Evolutionary conservation across 2,113 vertebrate species (phyloP), one percentile per base, ranked within the genome.

Genomic region (Dasyornis broadbenti): DNA sequence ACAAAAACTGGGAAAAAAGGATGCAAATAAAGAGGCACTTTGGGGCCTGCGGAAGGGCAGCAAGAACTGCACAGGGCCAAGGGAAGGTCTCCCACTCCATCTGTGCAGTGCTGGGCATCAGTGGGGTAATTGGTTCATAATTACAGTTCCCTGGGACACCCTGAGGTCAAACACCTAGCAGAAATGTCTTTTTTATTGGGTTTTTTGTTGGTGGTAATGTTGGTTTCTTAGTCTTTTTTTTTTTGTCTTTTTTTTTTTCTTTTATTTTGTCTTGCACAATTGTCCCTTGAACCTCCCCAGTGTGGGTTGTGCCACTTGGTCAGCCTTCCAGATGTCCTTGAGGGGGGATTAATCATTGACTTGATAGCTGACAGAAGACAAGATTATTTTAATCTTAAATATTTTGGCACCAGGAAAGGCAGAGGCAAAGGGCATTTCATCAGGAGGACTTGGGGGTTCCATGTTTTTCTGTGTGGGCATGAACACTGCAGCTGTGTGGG

Each of bases 241-340:
- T 26, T 66, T n/a, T 11, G 24, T 69, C 78, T 27, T 54, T 50
- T 60, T 23, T 66, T 13, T 2, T 3, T 2, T 5, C 3, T 35
- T 66, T 65, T 37, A 63, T 39, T 68, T 52, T 20, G 16, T 53
- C 44, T 89, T 89, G 75, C 3, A 4, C 23, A 86, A 53, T 30
- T 64, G 56, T 44, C 80, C 82, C 81, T 65, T 78, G 37, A 86
- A 73, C 37, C 49, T 82, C 45, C 69, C 69, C 26, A 6, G 8
- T 0, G 0, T 12, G 15, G n/a, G 30, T n/a, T 61, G 44, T 0
- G 1, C 27, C 3, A 0, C 68, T 86, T 4, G 0, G 56, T 56
- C 90, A 81, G 50, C 76, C 64, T 53, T 85, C 86, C 0, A 76
- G n/a, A 18, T 63, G 89, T n/a, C 92, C 95, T 96, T 92, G 84